phyloP scores from a whole-genome alignment of 2,113 vertebrate species.

The Cyanoliseus patagonus region DNA sequence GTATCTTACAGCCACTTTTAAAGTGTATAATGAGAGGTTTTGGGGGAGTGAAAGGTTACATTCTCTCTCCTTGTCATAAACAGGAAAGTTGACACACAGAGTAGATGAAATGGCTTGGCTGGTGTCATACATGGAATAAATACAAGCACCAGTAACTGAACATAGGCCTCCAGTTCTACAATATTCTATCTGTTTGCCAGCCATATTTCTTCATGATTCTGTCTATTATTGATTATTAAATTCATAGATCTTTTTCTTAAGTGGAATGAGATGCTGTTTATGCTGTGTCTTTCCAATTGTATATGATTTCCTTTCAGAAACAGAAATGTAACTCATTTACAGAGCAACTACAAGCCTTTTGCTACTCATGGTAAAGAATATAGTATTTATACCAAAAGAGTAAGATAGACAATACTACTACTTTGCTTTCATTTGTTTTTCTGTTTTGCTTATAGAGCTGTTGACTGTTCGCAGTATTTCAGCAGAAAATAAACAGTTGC shows the following conservation, averaged over 20 bases:
- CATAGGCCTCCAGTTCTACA: background rate
- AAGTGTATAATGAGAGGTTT: background rate
- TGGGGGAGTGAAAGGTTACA: background rate
- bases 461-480: conserved; percentile 41
- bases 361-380: conserved; percentile 5
- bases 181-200: background rate
- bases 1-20: background rate
- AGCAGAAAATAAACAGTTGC: background rate
- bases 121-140: background rate
- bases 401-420: conserved; percentile 33
- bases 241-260: conserved; percentile 24
- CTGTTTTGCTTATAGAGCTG: conserved; percentile 34
- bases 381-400: conserved; percentile 39
- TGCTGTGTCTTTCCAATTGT: conserved; percentile 15
- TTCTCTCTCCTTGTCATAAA: background rate
- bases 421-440: conserved; percentile 39
- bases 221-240: background rate
- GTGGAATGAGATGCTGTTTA: background rate
- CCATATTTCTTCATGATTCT: background rate
- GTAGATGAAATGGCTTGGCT: background rate
- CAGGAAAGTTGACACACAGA: background rate
- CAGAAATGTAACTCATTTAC: conserved; percentile 30
- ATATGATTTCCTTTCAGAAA: conserved; percentile 18
- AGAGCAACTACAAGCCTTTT: conserved; percentile 11
- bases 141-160: background rate